Conservation (phyloP, 2,797 vertebrate species). For the Corythornis leucogaster region DNA sequence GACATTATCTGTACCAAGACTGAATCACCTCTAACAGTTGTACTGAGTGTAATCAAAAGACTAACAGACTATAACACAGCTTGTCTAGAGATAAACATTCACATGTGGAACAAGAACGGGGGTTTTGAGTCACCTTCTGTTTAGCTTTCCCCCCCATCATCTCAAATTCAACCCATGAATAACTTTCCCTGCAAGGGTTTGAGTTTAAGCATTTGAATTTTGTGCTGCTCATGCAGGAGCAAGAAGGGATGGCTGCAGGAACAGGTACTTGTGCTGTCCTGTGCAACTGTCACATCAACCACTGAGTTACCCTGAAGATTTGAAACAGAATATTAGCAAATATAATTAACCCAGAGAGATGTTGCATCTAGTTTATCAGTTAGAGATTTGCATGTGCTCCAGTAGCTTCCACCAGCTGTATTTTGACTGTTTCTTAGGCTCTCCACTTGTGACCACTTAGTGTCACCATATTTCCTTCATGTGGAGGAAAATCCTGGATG, state of each 20-base stretch:
- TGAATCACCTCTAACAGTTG: constrained; percentile 72
- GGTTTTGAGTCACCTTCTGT: constrained; percentile 18
- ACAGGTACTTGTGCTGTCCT: neutral
- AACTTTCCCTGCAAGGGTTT: neutral
- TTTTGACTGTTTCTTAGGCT: neutral
- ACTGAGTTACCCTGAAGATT: neutral
- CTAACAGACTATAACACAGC: neutral
- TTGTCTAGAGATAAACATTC: constrained; percentile 19
- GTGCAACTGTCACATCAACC: neutral
- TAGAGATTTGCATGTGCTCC: neutral
- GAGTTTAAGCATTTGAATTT: neutral
- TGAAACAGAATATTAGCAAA: neutral
- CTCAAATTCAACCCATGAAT: neutral
- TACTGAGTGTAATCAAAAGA: constrained; percentile 37
- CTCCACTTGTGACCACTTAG: neutral
- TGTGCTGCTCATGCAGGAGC: neutral
- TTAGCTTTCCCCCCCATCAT: neutral
- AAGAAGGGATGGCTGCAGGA: neutral
- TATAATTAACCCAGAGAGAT: neutral
- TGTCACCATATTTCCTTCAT: neutral
- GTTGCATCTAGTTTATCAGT: neutral
- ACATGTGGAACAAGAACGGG: neutral
- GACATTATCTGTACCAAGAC: neutral
- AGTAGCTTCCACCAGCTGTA: neutral
- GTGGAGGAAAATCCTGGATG: neutral